Base-by-base conservation (phyloP, 2,113 vertebrate species). In the Seriola rivoliana region DNA sequence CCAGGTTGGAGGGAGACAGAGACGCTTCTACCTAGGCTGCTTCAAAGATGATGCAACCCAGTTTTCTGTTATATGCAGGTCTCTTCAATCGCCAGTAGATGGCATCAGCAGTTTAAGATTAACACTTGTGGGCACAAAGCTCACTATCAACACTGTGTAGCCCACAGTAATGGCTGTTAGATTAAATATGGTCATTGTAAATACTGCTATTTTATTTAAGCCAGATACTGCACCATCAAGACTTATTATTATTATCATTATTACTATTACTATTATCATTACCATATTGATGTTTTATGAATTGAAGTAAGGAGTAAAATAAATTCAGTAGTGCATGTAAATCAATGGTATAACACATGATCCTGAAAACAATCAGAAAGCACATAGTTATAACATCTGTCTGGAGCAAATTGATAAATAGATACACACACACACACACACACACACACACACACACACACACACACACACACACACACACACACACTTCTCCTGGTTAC, bases 1-100 rank as follows among this genome's bases (percentile, higher is more conserved):
- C 50, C 21, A 34, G 75, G 60, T 65, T 23, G 6, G 1, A 74
- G 46, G 19, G 59, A 64, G 34, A 3, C n/a, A 78, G 16, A 50
- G 4, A 10, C 6, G 4, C 55, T 66, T 64, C 19, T 25, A 71
- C 76, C 75, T 78, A 60, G 55, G 67, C 54, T 62, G 36, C 46
- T 42, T 65, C 17, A 57, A 70, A 21, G 85, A 88, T 90, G 90
- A 91, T 87, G 87, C 87, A 88, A 88, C 81, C 46, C 8, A 17
- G 57, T 44, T 85, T 72, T 85, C 52, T 40, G 17, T 65, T 25
- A 62, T 59, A 55, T 89, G 90, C 66, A 89, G 66, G 25, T 92
- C 89, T 85, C 54, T 71, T 60, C 29, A 78, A 75, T 72, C 57
- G 70, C 94, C 94, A 93, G 91, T 91, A 95, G 94, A 94, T 95